phyloP scores from a whole-genome alignment of 2,888 invertebrate genomes.

The Mythimna lalbum region DNA sequence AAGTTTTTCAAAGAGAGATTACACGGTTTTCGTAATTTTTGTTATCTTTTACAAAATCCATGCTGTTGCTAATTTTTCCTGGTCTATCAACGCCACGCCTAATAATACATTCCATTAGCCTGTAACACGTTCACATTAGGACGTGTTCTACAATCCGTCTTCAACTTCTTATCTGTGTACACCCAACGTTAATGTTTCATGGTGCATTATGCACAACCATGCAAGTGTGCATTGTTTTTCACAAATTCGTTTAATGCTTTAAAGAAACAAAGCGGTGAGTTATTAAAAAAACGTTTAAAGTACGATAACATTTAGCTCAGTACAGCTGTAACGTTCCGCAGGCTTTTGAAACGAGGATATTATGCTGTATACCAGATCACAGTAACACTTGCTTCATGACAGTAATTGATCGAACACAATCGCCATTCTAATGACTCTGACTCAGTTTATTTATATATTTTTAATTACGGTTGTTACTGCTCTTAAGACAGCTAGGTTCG shows the following conservation, averaged over 20 bases:
- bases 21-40: background rate
- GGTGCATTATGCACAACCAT: constrained; percentile 54
- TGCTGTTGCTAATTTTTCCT: constrained; percentile 11
- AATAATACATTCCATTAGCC: constrained; percentile 10
- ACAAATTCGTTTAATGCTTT: constrained; percentile 18
- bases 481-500: constrained; percentile 12
- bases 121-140: constrained; percentile 16
- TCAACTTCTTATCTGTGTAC: constrained; percentile 52
- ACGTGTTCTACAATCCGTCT: constrained; percentile 50
- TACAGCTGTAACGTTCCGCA: constrained; percentile 28
- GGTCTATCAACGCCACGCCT: background rate
- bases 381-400: constrained; percentile 33
- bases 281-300: constrained; percentile 22
- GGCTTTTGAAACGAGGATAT: constrained; percentile 31
- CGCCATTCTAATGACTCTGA: constrained; percentile 30
- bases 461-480: constrained; percentile 27
- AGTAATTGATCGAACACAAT: constrained; percentile 36
- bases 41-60: background rate
- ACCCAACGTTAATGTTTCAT: constrained; percentile 28
- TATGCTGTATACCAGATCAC: constrained; percentile 12
- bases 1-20: background rate
- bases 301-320: constrained; percentile 17
- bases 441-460: constrained; percentile 26
- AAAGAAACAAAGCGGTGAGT: constrained; percentile 17
- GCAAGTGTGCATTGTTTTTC: constrained; percentile 50